These are phyloP conservation scores for Anorthoa munda DNA, from an alignment of 2,888 invertebrate genomes.

Conservation along the genomic window DNA sequence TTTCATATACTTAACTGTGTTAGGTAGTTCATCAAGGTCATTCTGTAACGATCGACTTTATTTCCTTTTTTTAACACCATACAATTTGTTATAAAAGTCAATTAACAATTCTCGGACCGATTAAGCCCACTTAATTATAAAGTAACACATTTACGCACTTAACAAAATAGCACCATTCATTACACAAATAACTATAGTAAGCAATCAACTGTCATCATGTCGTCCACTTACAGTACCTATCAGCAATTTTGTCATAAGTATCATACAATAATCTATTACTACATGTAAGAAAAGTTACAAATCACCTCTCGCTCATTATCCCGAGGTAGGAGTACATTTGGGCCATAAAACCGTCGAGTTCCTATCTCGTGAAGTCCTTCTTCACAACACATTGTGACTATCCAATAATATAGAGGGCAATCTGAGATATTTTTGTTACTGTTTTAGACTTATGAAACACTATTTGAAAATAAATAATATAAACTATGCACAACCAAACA, in stretches of 20 bases:
- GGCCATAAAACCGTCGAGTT: background rate
- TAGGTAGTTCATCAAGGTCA: background rate
- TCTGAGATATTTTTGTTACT: background rate
- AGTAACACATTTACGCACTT: background rate
- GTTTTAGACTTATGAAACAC: background rate
- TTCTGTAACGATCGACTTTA: too few species aligned
- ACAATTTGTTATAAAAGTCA: background rate
- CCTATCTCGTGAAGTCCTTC: background rate
- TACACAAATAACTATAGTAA: too few species aligned
- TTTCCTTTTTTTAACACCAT: too few species aligned
- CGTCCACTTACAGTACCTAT: background rate
- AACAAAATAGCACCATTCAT: background rate
- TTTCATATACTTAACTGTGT: background rate
- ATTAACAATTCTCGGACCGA: background rate
- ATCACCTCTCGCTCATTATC: constrained; percentile 8
- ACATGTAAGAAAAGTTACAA: background rate
- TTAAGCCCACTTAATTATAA: background rate
- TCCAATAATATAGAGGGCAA: background rate
- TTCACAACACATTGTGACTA: background rate
- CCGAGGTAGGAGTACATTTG: constrained; percentile 6
- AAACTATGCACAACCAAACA: background rate
- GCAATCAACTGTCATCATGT: too few species aligned
- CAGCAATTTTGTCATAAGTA: background rate
- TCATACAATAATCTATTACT: background rate
- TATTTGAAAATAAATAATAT: background rate